A percentile compares a stretch with the other conserved stretches of the same genome.
Conservation (phyloP, 2,113 vertebrate species). For the Microtus oregoni region DNA sequence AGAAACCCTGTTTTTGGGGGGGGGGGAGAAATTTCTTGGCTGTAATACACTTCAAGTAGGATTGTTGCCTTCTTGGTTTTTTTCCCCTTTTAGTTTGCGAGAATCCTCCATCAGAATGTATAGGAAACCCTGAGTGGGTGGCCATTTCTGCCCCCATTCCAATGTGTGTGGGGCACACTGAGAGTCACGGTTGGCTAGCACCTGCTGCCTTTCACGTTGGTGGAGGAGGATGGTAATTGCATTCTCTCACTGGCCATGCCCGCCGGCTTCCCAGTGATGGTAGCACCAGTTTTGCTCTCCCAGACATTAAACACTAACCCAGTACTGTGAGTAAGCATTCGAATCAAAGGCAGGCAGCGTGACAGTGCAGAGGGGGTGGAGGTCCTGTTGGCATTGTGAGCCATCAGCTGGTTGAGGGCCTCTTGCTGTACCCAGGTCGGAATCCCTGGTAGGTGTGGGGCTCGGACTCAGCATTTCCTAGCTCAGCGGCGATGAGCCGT, state of each 20-base stretch:
- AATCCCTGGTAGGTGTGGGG: background rate
- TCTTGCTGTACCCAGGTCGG: background rate
- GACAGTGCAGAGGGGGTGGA: background rate
- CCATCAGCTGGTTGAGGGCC: background rate
- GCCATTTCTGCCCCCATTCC: background rate
- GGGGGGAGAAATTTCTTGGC: background rate
- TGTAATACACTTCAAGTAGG: background rate
- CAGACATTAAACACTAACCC: background rate
- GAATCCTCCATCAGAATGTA: slow-evolving; percentile 26
- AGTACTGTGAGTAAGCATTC: background rate
- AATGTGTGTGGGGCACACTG: background rate
- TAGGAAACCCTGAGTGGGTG: background rate
- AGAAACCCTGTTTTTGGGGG: background rate
- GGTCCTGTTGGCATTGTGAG: background rate
- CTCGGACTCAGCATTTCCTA: background rate
- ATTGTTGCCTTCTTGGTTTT: background rate
- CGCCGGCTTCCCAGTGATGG: background rate
- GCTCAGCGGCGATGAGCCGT: rapidly evolving
- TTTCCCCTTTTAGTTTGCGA: background rate
- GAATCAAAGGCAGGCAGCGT: background rate
- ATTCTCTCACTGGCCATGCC: background rate
- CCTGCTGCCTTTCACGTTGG: background rate
- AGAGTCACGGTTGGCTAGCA: background rate
- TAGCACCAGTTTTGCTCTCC: background rate
- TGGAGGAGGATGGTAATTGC: background rate